A percentile compares a stretch with the other conserved stretches of the same genome.
These are phyloP conservation scores for Exocentrus adspersus DNA, from an alignment of 2,888 invertebrate genomes.

Conservation along the genomic window DNA sequence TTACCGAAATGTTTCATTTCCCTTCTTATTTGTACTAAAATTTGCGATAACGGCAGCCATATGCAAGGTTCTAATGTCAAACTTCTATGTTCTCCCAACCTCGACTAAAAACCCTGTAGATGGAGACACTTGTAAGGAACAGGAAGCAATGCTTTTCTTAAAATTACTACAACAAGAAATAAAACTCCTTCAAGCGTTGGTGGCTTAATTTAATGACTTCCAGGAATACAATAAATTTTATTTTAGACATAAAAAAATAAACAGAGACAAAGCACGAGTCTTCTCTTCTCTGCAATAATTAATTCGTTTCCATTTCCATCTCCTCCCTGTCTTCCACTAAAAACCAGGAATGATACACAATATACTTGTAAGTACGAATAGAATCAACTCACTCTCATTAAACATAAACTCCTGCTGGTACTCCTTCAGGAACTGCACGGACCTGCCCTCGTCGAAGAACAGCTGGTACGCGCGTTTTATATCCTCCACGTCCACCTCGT, in stretches of 20 bases:
- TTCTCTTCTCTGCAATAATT: background rate
- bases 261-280: background rate
- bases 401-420: conserved; percentile 98
- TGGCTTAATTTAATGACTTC: background rate
- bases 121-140: too few relatives aligned
- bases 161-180: too few relatives aligned
- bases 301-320: conserved; percentile 46
- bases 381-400: conserved; percentile 66
- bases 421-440: conserved; percentile 92
- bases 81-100: too few relatives aligned
- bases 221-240: conserved; percentile 6
- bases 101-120: too few relatives aligned
- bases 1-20: too few relatives aligned
- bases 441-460: conserved; percentile 93
- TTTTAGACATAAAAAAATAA: background rate
- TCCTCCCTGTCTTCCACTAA: conserved; percentile 48
- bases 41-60: too few relatives aligned
- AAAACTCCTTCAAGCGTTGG: too few relatives aligned
- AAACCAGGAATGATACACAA: conserved; percentile 32
- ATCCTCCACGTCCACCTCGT: conserved; percentile 87
- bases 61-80: too few relatives aligned
- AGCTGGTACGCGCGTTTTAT: conserved; percentile 94
- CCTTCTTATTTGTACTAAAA: too few relatives aligned
- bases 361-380: background rate
- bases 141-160: too few relatives aligned